Percentiles rank a stretch among this genome's conserved stretches.
Conservation (phyloP, 2,113 vertebrate species). For the Oostethus manadensis region DNA sequence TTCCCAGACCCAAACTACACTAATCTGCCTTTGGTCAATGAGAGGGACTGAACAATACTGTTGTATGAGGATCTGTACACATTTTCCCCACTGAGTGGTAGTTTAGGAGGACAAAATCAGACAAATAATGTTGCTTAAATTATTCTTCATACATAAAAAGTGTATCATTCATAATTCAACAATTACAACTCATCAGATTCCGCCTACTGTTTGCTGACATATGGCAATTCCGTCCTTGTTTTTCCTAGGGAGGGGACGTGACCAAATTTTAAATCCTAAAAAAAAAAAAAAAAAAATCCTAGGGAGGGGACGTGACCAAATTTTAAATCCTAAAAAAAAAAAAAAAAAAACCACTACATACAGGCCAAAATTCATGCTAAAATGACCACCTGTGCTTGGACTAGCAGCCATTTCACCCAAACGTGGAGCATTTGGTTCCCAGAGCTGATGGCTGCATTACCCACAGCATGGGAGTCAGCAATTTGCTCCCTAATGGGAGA, state of each 20-base stretch:
- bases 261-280: slow-evolving; percentile 33
- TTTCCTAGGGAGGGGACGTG: slow-evolving; percentile 26
- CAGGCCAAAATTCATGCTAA: slow-evolving; percentile 43
- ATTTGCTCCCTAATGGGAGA: slow-evolving; percentile 57
- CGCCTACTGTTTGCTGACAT: slow-evolving; percentile 30
- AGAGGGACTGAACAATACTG: slow-evolving; percentile 7
- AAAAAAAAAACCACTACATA: slow-evolving; percentile 18
- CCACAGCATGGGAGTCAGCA: slow-evolving; percentile 55
- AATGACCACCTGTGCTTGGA: slow-evolving; percentile 57
- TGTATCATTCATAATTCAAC: slow-evolving; percentile 22
- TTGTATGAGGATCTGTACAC: not conserved
- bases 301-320: slow-evolving; percentile 16
- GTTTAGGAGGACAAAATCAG: not conserved
- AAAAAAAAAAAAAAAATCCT: slow-evolving; percentile 44
- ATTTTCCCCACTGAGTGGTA: not conserved
- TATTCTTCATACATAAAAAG: too few relatives aligned
- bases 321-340: slow-evolving; percentile 46
- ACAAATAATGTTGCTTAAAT: not conserved
- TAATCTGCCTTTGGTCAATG: slow-evolving; percentile 42
- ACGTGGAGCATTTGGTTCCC: slow-evolving; percentile 66
- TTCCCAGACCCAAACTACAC: slow-evolving; percentile 33
- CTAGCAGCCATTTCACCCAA: slow-evolving; percentile 54
- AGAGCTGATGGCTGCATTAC: slow-evolving; percentile 69
- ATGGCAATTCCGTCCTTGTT: slow-evolving; percentile 37
- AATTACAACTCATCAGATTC: slow-evolving; percentile 23